Conservation (phyloP, 1,140 invertebrate genomes). For the Metopolophium dirhodum region DNA sequence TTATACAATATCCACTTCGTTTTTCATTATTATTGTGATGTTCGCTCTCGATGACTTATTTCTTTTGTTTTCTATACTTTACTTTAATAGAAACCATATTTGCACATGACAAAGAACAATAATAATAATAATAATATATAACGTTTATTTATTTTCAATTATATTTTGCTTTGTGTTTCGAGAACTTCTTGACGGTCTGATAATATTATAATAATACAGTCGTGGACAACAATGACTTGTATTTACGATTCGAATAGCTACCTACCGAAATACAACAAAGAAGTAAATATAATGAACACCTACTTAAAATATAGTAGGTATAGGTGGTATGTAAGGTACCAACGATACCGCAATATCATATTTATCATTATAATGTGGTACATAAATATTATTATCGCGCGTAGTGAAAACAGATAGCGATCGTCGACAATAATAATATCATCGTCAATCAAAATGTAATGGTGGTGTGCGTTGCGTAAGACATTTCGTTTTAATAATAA, state of each 20-base stretch:
- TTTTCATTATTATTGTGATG: neutral
- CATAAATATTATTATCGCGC: neutral
- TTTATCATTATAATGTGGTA: neutral
- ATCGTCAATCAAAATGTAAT: slow-evolving; percentile 23
- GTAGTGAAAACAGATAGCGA: neutral
- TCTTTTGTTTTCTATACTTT: neutral
- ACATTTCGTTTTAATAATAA: neutral
- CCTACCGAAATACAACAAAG: neutral
- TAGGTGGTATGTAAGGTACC: neutral
- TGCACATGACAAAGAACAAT: neutral
- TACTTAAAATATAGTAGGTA: neutral
- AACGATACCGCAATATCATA: neutral
- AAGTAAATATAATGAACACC: neutral
- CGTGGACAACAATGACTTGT: neutral
- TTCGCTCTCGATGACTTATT: neutral
- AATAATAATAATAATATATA: neutral
- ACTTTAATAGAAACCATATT: slow-evolving; percentile 2
- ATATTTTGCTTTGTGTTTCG: neutral
- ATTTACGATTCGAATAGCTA: neutral
- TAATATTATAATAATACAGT: neutral
- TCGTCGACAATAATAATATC: neutral
- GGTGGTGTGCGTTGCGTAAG: neutral
- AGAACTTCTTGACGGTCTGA: neutral
- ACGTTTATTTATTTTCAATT: neutral
- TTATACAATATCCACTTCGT: neutral